These are phyloP conservation scores for Xestia c-nigrum DNA, from an alignment of 2,888 invertebrate genomes.

Conservation along the genomic window DNA sequence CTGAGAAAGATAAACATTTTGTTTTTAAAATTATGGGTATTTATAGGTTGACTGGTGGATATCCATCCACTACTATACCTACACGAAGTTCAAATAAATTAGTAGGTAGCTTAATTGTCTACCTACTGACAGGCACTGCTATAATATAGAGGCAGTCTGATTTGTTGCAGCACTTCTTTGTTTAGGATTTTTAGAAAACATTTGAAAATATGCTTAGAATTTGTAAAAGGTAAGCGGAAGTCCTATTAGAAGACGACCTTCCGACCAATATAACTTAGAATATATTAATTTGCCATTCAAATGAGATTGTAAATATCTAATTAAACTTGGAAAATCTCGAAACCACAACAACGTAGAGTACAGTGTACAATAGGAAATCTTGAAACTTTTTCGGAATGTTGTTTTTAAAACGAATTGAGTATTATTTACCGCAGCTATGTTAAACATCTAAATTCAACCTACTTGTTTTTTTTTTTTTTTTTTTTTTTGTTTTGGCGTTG, in stretches of 20 bases:
- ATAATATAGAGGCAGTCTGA: neutral
- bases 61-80: neutral
- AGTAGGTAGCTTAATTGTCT: neutral
- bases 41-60: neutral
- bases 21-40: neutral
- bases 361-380: neutral
- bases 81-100: neutral
- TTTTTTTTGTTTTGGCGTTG: too few relatives aligned
- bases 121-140: neutral
- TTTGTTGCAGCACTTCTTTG: neutral
- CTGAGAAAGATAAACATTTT: conserved; percentile 31
- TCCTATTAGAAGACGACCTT: neutral
- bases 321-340: neutral
- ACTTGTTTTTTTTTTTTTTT: too few relatives aligned
- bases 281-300: neutral
- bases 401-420: neutral
- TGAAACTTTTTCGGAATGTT: neutral
- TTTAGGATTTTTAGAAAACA: too few relatives aligned
- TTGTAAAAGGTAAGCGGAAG: neutral
- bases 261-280: neutral
- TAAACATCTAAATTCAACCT: neutral
- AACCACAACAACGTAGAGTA: neutral
- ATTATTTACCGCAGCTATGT: neutral
- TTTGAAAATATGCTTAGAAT: neutral
- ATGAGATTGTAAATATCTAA: neutral